These are phyloP conservation scores for Apodemus speciosus DNA, from an alignment of 2,113 vertebrate genomes.

Conservation along the genomic window DNA sequence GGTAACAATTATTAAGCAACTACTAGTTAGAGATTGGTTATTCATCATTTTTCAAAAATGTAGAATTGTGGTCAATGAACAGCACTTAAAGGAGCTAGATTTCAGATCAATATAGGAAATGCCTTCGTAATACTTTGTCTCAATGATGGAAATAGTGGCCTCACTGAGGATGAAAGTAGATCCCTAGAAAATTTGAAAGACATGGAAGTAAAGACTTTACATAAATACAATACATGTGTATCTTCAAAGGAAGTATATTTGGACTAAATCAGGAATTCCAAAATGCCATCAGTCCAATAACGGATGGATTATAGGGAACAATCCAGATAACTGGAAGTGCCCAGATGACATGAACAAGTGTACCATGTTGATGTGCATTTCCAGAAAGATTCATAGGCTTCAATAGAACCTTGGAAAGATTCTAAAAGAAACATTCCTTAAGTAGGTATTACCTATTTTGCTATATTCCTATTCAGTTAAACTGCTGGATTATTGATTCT, in stretches of 20 bases:
- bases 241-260: background rate
- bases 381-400: background rate
- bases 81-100: background rate
- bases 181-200: slow-evolving; percentile 17
- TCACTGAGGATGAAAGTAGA: background rate
- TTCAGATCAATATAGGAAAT: background rate
- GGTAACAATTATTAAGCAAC: background rate
- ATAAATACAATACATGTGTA: background rate
- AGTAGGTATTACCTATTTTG: background rate
- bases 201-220: background rate
- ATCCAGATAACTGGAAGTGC: background rate
- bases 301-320: background rate
- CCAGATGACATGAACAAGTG: background rate
- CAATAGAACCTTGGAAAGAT: background rate
- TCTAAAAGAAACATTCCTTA: background rate
- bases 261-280: background rate
- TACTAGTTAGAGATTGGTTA: background rate
- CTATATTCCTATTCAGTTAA: background rate
- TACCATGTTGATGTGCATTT: background rate
- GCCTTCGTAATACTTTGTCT: background rate
- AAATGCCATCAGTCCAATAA: background rate
- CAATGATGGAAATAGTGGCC: background rate
- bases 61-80: background rate
- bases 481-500: background rate
- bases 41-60: slow-evolving; percentile 28